phyloP scores from a whole-genome alignment of 1,140 invertebrate species.

The Pachypsylla venusta region DNA sequence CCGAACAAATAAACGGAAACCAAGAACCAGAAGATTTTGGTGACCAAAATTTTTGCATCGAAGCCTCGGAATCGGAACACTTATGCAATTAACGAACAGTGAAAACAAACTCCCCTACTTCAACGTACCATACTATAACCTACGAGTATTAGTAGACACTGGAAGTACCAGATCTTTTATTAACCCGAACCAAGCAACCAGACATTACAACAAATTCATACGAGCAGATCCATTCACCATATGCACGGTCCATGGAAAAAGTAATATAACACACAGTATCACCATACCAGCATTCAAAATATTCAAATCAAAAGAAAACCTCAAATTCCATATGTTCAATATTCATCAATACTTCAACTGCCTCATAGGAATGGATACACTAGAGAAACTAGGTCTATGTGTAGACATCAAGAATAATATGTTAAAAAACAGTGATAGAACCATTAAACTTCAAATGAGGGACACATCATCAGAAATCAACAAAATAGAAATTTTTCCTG shows the following conservation, averaged over 20 bases:
- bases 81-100: background rate
- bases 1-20: no score
- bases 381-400: no score
- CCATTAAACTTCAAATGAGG: no score
- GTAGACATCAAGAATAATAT: no score
- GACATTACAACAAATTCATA: constrained; percentile 7
- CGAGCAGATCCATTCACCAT: background rate
- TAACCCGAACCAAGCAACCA: constrained; percentile 10
- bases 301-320: background rate
- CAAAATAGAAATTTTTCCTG: no score
- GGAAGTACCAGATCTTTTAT: constrained; percentile 15
- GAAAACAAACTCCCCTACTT: constrained; percentile 4
- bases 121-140: constrained; percentile 6
- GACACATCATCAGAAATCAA: no score
- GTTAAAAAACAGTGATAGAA: no score
- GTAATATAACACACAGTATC: background rate
- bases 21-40: no score
- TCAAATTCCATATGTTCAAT: background rate
- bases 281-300: background rate
- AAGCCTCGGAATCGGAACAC: background rate
- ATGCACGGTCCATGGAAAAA: constrained; percentile 3
- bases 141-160: constrained; percentile 12
- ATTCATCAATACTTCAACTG: background rate
- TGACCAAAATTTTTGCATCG: background rate
- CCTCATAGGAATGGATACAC: background rate